Base-by-base conservation (phyloP, 1,140 invertebrate species). In the Drosophila dunni region DNA sequence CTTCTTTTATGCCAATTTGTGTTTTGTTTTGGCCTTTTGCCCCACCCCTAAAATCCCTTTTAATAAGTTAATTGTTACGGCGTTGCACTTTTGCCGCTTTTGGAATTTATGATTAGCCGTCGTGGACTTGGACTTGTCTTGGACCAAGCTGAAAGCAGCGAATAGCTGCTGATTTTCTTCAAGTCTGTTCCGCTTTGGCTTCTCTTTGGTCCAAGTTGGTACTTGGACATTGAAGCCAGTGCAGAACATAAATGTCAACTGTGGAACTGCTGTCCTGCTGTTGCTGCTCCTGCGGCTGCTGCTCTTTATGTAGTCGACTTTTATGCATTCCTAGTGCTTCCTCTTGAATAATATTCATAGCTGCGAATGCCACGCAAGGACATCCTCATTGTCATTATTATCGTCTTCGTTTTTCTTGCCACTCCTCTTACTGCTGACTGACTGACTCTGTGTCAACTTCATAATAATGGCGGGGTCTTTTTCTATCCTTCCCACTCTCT, bases 61-160 rank as follows among this genome's bases (percentile, higher is more conserved):
- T 91, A 91, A 91, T 91, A 91, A 91, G 80, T 88, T 91, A 91
- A 91, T 91, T 91, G 86, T 90, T 86, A 83, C 75, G 75, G 84
- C 69, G 65, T 67, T 84, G 84, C 85, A 84, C 84, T 89, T 84
- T 89, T 75, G 84, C 76, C 45, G 83, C 84, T 83, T 88, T 83
- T 75, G 79, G 79, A 86, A 86, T 83, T 86, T 86, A 86, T 83
- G 84, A 86, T 88, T 89, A 89, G 84, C 63, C 71, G 51, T 61
- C 29, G 42, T 34, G 44, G 70, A 48, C 50, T 68, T 75, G 61
- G 46, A 29, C 24, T 29, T 29, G 24, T 29, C 24, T 29, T 29
- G 24, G 1, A 29, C 17, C 33, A 34, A 20, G 63, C 65, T 36
- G 62, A 51, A 64, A 78, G 81, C 64, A 78, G 54, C 54, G 74